Base-by-base conservation (phyloP, 1,140 invertebrate genomes). In the Euglossa dilemma region DNA sequence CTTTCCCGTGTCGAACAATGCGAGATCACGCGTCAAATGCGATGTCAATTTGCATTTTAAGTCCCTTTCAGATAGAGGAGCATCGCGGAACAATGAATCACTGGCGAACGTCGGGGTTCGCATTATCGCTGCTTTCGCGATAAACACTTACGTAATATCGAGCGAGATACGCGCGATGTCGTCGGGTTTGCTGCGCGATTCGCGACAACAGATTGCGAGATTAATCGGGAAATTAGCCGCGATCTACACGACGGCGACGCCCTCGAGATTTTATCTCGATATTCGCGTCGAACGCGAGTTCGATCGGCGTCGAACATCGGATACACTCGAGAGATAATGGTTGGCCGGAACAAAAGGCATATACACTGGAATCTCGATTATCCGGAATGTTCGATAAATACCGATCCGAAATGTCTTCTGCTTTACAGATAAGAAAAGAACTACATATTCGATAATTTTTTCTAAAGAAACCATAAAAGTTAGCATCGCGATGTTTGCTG, bases 41-140 rank as follows among this genome's bases (percentile, higher is more conserved):
- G 18, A 75, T 23, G n/a, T 43, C 67, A 59, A 67, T 78, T 78
- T 63, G 61, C 78, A 80, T 79, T 79, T 59, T 20, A 71, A 59
- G 76, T n/a, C 43, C 56, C 50, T 69, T 50, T 16, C 43, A 47
- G 76, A 56, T 54, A 59, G 52, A 78, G 36, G 43, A 45, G 54
- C 69, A 80, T 80, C 78, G 69, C 70, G 57, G 16, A 73, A 73
- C 73, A 54, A 85, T 85, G 81, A 85, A 45, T 80, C 78, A 73
- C 45, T 52, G 47, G 57, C 43, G 43, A 52, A n/a, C 20, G 54
- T 47, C 64, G 56, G 59, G 45, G 4, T 47, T 12, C 54, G 6
- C 28, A 76, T 76, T 76, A 76, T 64, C 59, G 20, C 52, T 59
- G 74, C 16, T 52, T 52, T 36, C 61, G 57, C 47, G 78, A 80